Evolutionary conservation across 1,140 invertebrate species (phyloP).

Genomic region (Heliconius nattereri): DNA sequence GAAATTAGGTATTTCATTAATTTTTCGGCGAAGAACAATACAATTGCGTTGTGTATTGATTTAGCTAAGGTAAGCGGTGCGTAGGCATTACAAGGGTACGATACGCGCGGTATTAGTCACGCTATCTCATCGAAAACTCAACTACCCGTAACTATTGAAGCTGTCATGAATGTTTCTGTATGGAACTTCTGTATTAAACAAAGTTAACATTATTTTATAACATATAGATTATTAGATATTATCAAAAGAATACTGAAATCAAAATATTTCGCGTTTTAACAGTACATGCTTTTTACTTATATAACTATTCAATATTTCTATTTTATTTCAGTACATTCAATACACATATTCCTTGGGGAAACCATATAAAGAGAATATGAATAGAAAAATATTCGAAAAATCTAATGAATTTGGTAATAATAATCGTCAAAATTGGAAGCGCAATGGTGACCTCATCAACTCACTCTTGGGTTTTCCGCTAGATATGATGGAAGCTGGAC

Average conservation of each 20-base stretch:
- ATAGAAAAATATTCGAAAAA: slow-evolving; percentile 38
- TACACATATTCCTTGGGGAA: slow-evolving; percentile 56
- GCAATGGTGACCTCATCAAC: slow-evolving; percentile 89
- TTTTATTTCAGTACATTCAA: slow-evolving; percentile 50
- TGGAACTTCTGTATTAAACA: background rate
- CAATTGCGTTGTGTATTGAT: background rate
- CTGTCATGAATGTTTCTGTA: background rate
- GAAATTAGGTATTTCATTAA: background rate
- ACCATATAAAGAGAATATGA: slow-evolving; percentile 43
- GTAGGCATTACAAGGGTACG: slow-evolving; percentile 1
- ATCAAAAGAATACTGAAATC: no score
- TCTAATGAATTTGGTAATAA: slow-evolving; percentile 54
- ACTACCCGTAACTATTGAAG: background rate
- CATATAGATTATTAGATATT: no score
- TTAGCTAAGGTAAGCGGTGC: background rate
- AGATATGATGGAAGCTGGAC: slow-evolving; percentile 87
- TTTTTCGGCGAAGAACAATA: background rate
- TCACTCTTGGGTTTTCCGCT: slow-evolving; percentile 86
- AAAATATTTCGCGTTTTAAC: no score
- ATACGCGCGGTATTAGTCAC: slow-evolving; percentile 11
- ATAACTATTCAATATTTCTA: background rate
- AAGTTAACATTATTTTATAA: background rate
- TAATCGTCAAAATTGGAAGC: slow-evolving; percentile 77
- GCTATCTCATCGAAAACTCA: slow-evolving; percentile 20
- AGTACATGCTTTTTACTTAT: no score